A percentile compares a stretch with the other conserved stretches of the same genome.
These are phyloP conservation scores for Tiaroga cobitis DNA, from an alignment of 2,797 vertebrate species.

Conservation along the genomic window DNA sequence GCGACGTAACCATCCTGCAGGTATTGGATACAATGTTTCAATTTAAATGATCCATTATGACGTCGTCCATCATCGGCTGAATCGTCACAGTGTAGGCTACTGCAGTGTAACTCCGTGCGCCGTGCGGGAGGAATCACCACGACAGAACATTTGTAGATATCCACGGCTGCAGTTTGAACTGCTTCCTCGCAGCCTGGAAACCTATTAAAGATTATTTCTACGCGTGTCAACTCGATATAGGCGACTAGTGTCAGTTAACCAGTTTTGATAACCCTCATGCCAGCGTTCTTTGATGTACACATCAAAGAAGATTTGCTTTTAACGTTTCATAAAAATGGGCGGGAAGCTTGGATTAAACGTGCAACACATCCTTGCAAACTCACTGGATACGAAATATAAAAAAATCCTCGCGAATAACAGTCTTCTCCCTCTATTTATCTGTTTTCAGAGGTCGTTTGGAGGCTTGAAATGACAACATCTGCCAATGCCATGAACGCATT, in stretches of 20 bases:
- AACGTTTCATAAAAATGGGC: constrained; percentile 69
- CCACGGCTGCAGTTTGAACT: background rate
- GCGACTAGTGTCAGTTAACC: background rate
- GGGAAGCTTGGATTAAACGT: constrained; percentile 68
- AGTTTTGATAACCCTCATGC: background rate
- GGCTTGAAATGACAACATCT: constrained; percentile 43
- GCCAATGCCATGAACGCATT: constrained; percentile 20
- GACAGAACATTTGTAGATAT: background rate
- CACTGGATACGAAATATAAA: constrained; percentile 41
- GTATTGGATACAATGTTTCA: constrained; percentile 33
- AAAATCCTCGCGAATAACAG: constrained; percentile 45
- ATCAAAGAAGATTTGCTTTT: constrained; percentile 25
- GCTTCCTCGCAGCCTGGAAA: background rate
- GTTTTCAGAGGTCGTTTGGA: constrained; percentile 51
- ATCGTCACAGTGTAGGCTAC: constrained; percentile 10
- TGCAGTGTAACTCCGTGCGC: background rate
- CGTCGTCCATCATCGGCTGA: constrained; percentile 7
- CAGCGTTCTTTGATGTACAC: constrained; percentile 11
- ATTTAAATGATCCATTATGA: constrained; percentile 36
- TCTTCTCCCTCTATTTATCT: constrained; percentile 42
- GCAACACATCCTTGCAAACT: constrained; percentile 58
- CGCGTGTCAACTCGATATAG: background rate
- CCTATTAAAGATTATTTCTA: background rate
- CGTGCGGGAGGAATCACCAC: background rate
- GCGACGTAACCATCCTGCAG: constrained; percentile 24